Percentiles rank a stretch among this genome's conserved stretches.
phyloP scores from a whole-genome alignment of 2,888 invertebrate species.

The Synanthedon myopaeformis region DNA sequence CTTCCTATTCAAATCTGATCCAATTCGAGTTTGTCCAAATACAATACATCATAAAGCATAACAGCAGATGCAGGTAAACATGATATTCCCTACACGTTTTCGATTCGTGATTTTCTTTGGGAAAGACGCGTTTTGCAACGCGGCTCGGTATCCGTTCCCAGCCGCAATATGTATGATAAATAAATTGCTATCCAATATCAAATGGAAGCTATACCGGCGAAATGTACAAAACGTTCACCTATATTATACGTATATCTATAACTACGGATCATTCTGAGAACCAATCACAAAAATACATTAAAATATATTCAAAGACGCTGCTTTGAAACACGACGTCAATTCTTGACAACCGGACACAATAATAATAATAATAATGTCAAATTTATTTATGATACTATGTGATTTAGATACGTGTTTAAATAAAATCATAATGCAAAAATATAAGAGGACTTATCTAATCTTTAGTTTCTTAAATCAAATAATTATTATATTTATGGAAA shows the following conservation, averaged over 20 bases:
- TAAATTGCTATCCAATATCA: conserved; percentile 71
- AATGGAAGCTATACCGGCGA: conserved; percentile 62
- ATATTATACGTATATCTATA: neutral
- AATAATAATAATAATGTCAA: too few relatives aligned
- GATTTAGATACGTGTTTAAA: too few relatives aligned
- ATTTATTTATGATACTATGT: too few relatives aligned
- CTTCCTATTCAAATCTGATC: neutral
- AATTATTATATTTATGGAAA: too few relatives aligned
- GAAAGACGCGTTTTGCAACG: conserved; percentile 45
- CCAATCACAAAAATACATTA: too few relatives aligned
- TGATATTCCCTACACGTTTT: conserved; percentile 57
- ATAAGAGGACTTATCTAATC: too few relatives aligned
- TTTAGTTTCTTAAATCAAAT: too few relatives aligned
- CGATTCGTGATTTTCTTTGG: conserved; percentile 55
- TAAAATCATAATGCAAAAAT: too few relatives aligned
- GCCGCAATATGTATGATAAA: conserved; percentile 69
- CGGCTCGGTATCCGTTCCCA: conserved; percentile 46
- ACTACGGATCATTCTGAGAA: neutral
- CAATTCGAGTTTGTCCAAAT: neutral
- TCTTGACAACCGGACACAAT: too few relatives aligned
- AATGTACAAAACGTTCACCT: conserved; percentile 62
- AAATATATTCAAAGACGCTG: too few relatives aligned
- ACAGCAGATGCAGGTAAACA: conserved; percentile 16
- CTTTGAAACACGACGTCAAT: too few relatives aligned
- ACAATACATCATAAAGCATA: neutral